These are phyloP conservation scores for Lineus longissimus DNA, from an alignment of 1,140 invertebrate genomes.

Conservation along the genomic window DNA sequence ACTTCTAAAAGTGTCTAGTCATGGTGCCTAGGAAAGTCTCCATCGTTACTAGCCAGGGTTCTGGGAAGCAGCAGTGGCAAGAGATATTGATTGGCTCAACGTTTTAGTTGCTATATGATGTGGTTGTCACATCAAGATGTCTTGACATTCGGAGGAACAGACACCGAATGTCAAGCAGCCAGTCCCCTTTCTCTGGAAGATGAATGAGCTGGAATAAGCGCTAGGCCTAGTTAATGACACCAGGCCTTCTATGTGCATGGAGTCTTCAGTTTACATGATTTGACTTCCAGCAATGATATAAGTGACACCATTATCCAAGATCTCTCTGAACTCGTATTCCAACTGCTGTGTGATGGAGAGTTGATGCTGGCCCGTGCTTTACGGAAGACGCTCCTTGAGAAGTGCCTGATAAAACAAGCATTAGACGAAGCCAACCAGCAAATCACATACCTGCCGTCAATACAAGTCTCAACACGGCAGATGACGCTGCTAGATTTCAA, in stretches of 20 bases:
- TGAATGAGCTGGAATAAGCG: no score
- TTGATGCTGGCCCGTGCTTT: slow-evolving; percentile 83
- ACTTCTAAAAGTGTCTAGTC: background rate
- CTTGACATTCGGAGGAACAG: no score
- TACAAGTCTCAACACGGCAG: background rate
- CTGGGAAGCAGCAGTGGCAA: no score
- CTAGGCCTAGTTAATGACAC: background rate
- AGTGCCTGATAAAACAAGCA: slow-evolving; percentile 63
- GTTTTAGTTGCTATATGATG: no score
- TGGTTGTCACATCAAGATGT: no score
- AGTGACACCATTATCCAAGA: slow-evolving; percentile 59
- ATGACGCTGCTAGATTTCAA: slow-evolving; percentile 80
- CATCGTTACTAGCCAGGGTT: no score
- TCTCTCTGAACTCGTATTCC: slow-evolving; percentile 84
- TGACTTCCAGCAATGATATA: slow-evolving; percentile 70
- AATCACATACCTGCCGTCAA: background rate
- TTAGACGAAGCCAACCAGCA: slow-evolving; percentile 3
- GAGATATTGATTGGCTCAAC: no score
- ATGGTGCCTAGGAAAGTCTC: no score
- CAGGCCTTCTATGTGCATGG: no score
- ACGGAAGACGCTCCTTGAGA: slow-evolving; percentile 85
- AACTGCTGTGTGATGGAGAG: slow-evolving; percentile 78
- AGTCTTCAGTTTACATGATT: slow-evolving; percentile 10
- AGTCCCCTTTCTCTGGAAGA: no score
- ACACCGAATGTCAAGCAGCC: no score